Evolutionary conservation across 1,140 invertebrate species (phyloP), one percentile per base, ranked within the genome.

Genomic region (Delia radicum): DNA sequence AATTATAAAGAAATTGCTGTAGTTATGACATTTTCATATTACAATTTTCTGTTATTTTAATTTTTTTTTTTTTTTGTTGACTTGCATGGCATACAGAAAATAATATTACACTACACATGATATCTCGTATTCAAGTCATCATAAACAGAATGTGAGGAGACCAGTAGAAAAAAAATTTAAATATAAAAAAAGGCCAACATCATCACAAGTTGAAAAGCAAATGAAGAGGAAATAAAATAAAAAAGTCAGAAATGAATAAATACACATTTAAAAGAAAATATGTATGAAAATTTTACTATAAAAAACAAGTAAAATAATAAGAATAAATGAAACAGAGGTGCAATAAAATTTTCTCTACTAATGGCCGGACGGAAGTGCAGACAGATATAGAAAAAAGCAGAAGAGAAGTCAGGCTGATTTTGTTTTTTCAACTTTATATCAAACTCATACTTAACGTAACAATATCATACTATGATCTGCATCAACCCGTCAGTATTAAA

Each of bases 311-410:
- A 55, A 55, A 55, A 55, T 55, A 55, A 55, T 55, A 21, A 55
- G 79, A 80, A 78, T 73, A 74, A 74, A 29, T 69, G 42, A 71
- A 75, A 76, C 80, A 80, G 81, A 81, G 81, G 81, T 83, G 78
- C 80, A 83, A 83, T 83, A 83, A 83, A 83, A 83, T 81, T 81
- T 79, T 80, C 28, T 72, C 28, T 21, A 55, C 31, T 72, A 72
- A 73, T 73, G 78, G 78, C 77, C 75, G 79, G 77, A 78, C 78
- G 28, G 73, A 77, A 31, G 55, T 37, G 29, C 31, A 65, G 74
- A 61, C 13, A 29, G 77, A 74, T 69, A 33, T 67, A 79, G 21
- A 55, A 55, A 55, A 55, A 55, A 55, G 48, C 48, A 55, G 48
- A n/a, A 55, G 48, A 55, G 21, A 55, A 55, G 21, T 55, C 48